Evolutionary conservation across 2,797 vertebrate genomes (phyloP).

Genomic region (Poeciliopsis paucimaculata): DNA sequence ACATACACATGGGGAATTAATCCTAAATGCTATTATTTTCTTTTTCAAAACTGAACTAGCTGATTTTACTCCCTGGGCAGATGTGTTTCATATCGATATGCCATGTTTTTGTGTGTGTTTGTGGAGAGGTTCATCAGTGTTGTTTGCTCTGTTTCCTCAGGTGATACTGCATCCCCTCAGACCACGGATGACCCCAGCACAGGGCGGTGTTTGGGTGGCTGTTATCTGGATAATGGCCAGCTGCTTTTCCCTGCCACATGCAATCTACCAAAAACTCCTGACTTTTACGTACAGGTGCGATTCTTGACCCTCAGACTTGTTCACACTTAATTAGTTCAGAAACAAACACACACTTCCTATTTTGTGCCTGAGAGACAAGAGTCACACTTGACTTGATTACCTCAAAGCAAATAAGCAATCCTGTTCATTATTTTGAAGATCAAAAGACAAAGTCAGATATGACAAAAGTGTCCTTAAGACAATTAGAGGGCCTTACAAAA

Average conservation of each 20-base stretch:
- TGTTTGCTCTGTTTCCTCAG: slow-evolving; percentile 63
- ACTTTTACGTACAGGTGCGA: slow-evolving; percentile 91
- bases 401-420: background rate
- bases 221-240: slow-evolving; percentile 94
- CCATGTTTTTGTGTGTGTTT: slow-evolving; percentile 23
- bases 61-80: background rate
- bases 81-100: slow-evolving; percentile 1
- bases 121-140: slow-evolving; percentile 7
- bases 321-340: background rate
- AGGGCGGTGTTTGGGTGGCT: slow-evolving; percentile 83
- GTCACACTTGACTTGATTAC: background rate
- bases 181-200: slow-evolving; percentile 86
- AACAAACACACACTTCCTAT: background rate
- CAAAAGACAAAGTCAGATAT: background rate
- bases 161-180: slow-evolving; percentile 92
- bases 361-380: background rate
- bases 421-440: background rate
- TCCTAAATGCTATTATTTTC: background rate
- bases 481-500: background rate
- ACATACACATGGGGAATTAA: background rate
- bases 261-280: slow-evolving; percentile 94
- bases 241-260: slow-evolving; percentile 93
- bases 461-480: background rate
- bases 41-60: background rate
- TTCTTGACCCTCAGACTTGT: slow-evolving; percentile 21